Percentiles rank a stretch among this genome's conserved stretches.
These are phyloP conservation scores for Sibirionetta formosa DNA, from an alignment of 2,797 vertebrate species.

Conservation along the genomic window DNA sequence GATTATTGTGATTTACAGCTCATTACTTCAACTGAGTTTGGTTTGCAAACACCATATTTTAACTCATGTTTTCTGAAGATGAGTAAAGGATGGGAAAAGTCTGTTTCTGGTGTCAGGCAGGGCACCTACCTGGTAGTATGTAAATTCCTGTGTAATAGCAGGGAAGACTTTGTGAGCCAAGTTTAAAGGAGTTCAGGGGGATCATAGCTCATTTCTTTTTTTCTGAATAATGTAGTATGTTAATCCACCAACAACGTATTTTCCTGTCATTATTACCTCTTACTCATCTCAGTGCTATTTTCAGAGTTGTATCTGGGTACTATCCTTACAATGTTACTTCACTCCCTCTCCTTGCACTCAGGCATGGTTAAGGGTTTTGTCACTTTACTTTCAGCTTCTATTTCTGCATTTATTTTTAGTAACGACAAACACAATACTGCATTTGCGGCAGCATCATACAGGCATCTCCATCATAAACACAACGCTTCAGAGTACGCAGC, in stretches of 20 bases:
- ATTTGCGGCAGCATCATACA: neutral
- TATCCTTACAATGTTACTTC: neutral
- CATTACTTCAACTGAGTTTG: neutral
- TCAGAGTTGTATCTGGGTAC: rapidly evolving
- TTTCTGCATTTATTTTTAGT: neutral
- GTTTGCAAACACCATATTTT: neutral
- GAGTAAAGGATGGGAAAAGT: neutral
- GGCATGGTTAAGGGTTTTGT: neutral
- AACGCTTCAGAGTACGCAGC: rapidly evolving
- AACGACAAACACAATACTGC: neutral
- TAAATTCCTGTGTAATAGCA: neutral
- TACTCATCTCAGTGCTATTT: neutral
- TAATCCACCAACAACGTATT: neutral
- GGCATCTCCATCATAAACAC: rapidly evolving
- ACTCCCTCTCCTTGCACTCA: neutral
- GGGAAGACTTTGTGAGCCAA: neutral
- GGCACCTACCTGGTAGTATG: rapidly evolving
- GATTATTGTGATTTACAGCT: neutral
- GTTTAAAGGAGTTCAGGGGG: neutral
- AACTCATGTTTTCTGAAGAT: neutral
- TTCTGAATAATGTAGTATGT: neutral
- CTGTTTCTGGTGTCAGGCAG: neutral
- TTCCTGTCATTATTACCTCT: neutral
- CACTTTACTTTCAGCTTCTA: neutral
- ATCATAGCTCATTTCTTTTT: neutral